A percentile compares a stretch with the other conserved stretches of the same genome.
Evolutionary conservation across 35 echinoderm and acorn worm genomes (phyloP).

Genomic region (Heliocidaris tuberculata): DNA sequence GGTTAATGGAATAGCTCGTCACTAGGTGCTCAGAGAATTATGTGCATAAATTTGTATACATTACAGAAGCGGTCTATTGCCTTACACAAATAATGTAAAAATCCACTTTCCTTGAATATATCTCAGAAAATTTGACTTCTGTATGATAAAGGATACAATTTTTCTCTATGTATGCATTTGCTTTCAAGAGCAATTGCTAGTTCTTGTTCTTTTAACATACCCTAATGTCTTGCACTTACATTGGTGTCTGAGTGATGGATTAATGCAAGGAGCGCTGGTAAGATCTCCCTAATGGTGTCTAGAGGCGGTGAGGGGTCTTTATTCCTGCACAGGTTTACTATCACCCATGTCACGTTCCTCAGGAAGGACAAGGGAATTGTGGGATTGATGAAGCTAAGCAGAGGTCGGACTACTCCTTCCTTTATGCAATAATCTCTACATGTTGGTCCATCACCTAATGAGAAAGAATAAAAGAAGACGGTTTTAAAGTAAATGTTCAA

Average conservation of each 20-base stretch:
- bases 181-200: too few relatives aligned
- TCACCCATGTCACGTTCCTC: slow-evolving; percentile 96
- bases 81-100: too few relatives aligned
- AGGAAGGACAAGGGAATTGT: slow-evolving; percentile 96
- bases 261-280: slow-evolving; percentile 79
- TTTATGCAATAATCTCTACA: slow-evolving; percentile 94
- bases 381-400: slow-evolving; percentile 95
- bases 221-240: slow-evolving; percentile 71
- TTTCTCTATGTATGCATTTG: too few relatives aligned
- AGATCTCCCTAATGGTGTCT: slow-evolving; percentile 76
- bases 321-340: slow-evolving; percentile 95
- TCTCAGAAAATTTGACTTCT: too few relatives aligned
- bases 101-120: too few relatives aligned
- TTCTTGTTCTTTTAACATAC: too few relatives aligned
- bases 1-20: too few relatives aligned
- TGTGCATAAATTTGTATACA: too few relatives aligned
- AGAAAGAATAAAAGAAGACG: neutral
- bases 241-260: slow-evolving; percentile 95
- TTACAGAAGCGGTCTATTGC: too few relatives aligned
- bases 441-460: slow-evolving; percentile 85
- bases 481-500: too few relatives aligned
- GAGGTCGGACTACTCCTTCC: slow-evolving; percentile 82
- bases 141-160: too few relatives aligned
- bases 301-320: slow-evolving; percentile 87
- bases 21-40: too few relatives aligned